Percentiles rank a stretch among this genome's conserved stretches.
Conservation (phyloP, 2,113 vertebrate species). For the Odocoileus hemionus region DNA sequence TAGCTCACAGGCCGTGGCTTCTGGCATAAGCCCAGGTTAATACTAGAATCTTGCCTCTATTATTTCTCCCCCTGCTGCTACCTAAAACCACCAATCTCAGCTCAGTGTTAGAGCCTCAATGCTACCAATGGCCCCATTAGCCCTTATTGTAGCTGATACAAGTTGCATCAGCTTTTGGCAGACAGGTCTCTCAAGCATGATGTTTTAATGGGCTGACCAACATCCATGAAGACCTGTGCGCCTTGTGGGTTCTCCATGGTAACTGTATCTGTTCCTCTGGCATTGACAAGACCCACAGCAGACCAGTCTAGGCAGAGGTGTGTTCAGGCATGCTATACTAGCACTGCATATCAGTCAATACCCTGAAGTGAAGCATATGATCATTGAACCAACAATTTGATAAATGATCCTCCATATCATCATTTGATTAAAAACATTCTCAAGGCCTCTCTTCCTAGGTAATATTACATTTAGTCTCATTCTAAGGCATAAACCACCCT, state of each 20-base stretch:
- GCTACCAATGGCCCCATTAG: background rate
- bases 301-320: background rate
- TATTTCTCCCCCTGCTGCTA: background rate
- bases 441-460: background rate
- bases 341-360: accelerated
- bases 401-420: background rate
- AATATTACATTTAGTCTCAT: background rate
- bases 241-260: background rate
- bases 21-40: background rate
- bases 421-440: background rate
- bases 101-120: background rate
- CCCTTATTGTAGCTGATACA: background rate
- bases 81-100: background rate
- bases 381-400: background rate
- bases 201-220: background rate
- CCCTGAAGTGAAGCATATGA: background rate
- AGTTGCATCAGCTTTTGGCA: background rate
- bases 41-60: background rate
- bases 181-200: background rate
- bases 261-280: background rate
- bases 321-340: background rate
- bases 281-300: background rate
- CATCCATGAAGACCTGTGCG: background rate
- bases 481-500: background rate
- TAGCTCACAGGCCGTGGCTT: background rate